Conservation (phyloP, 2,888 invertebrate species). For the Octonoba sinensis region DNA sequence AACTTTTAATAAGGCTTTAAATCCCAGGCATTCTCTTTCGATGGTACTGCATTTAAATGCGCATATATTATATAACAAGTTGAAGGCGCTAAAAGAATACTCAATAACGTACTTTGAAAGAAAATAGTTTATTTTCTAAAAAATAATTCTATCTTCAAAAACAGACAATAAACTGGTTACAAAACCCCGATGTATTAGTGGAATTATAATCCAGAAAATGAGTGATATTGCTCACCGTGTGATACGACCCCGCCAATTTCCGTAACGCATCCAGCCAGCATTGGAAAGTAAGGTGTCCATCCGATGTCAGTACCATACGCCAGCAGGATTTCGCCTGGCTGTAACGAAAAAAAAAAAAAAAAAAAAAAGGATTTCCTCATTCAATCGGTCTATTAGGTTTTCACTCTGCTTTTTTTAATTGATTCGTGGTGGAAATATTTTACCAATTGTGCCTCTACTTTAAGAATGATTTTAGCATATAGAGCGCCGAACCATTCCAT, state of each 20-base stretch:
- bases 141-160: background rate
- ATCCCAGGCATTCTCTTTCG: too few species aligned
- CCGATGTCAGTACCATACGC: conserved; percentile 84
- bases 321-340: conserved; percentile 80
- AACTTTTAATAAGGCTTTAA: too few species aligned
- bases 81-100: background rate
- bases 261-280: conserved; percentile 82
- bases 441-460: too few species aligned
- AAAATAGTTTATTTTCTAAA: background rate
- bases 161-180: background rate
- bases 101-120: background rate
- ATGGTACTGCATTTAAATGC: too few species aligned
- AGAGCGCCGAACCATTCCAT: too few species aligned
- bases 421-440: too few species aligned
- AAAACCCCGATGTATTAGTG: background rate
- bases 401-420: background rate
- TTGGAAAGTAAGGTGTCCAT: conserved; percentile 88
- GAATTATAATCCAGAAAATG: background rate
- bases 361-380: background rate
- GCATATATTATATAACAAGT: too few species aligned
- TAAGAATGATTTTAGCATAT: background rate
- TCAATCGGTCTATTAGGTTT: too few species aligned
- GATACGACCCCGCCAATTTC: conserved; percentile 87
- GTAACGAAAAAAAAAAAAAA: background rate
- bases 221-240: conserved; percentile 77